Conservation (phyloP, 1,140 invertebrate species). For the Carcinoscorpius rotundicauda region DNA sequence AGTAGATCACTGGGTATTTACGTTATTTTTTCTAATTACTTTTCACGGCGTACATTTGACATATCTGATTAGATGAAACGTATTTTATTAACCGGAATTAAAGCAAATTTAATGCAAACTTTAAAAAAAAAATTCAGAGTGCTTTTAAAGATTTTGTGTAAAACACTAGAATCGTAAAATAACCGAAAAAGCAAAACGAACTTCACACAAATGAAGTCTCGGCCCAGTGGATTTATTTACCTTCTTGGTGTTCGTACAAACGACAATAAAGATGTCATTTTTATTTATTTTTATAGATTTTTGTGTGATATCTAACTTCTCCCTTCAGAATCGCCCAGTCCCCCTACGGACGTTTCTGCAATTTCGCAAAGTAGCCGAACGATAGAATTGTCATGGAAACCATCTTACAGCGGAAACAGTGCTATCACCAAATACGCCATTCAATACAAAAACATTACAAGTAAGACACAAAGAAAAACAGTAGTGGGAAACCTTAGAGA, state of each 20-base stretch:
- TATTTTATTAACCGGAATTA: too few species aligned
- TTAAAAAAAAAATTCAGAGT: too few species aligned
- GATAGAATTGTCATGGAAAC: slow-evolving; percentile 78
- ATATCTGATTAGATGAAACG: too few species aligned
- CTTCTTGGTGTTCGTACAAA: background rate
- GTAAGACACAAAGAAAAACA: slow-evolving; percentile 39
- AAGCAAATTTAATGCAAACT: too few species aligned
- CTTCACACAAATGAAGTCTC: background rate
- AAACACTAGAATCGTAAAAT: background rate
- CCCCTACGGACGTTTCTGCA: slow-evolving; percentile 76
- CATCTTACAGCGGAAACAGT: slow-evolving; percentile 89
- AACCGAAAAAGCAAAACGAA: background rate
- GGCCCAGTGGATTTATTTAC: background rate
- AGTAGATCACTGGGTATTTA: too few species aligned
- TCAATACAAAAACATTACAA: slow-evolving; percentile 80
- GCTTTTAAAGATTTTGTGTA: too few species aligned
- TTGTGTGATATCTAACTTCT: background rate
- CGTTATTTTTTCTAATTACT: too few species aligned
- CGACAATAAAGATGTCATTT: background rate
- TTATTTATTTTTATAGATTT: too few species aligned
- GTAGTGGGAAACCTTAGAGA: too few species aligned
- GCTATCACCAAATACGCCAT: slow-evolving; percentile 78
- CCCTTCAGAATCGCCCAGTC: slow-evolving; percentile 71
- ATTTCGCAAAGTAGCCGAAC: slow-evolving; percentile 77
- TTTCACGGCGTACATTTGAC: too few species aligned